A percentile compares a stretch with the other conserved stretches of the same genome.
phyloP scores from a whole-genome alignment of 2,888 invertebrate genomes.

The Cryptocephalus primarius region DNA sequence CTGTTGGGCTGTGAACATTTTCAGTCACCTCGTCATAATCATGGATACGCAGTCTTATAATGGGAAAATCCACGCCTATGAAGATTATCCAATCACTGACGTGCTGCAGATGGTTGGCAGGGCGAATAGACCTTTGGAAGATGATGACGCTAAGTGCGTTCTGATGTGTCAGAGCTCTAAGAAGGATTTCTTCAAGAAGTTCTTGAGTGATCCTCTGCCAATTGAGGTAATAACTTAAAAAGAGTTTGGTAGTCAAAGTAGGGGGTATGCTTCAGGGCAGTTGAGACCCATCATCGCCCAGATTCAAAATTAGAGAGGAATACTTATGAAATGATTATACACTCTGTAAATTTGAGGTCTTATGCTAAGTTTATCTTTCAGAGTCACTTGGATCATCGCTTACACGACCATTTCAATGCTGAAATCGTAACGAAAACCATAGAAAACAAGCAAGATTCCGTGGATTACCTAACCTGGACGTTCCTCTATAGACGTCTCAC shows the following conservation, averaged over 20 bases:
- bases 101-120: conserved; percentile 97
- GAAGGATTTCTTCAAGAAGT: conserved; percentile 97
- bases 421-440: conserved; percentile 99
- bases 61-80: conserved; percentile 75
- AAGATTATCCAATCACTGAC: conserved; percentile 96
- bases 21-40: conserved; percentile 87
- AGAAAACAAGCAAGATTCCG: conserved; percentile 99
- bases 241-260: too few species aligned
- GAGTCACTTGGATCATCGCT: conserved; percentile 93
- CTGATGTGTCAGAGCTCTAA: conserved; percentile 95
- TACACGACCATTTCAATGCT: conserved; percentile 99
- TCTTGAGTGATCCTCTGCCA: conserved; percentile 92
- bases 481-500: conserved; percentile 93
- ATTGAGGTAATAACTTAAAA: conserved; percentile 54
- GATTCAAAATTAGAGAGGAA: too few species aligned
- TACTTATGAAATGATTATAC: too few species aligned
- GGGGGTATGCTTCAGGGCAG: too few species aligned
- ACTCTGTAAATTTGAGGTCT: too few species aligned
- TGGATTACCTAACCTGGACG: conserved; percentile 99
- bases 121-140: conserved; percentile 85
- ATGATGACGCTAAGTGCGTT: conserved; percentile 89
- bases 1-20: conserved; percentile 85
- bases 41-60: conserved; percentile 94
- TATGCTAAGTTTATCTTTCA: conserved; percentile 36
- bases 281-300: too few species aligned